These are phyloP conservation scores for Aythya baeri DNA, from an alignment of 2,113 vertebrate species.

Conservation along the genomic window DNA sequence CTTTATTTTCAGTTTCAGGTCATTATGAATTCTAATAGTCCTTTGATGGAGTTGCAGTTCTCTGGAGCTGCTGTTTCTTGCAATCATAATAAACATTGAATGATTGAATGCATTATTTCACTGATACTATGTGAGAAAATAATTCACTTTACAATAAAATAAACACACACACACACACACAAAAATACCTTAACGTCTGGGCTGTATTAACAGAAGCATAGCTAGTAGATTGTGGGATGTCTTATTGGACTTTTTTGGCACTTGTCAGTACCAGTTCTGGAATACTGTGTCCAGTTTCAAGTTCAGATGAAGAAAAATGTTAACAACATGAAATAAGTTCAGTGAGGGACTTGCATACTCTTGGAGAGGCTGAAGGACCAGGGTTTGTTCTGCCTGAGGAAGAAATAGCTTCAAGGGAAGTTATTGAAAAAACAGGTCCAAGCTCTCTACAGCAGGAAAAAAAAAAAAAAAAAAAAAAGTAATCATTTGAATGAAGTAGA, in stretches of 20 bases:
- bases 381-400: not conserved
- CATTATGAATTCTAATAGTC: not conserved
- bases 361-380: not conserved
- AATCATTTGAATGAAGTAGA: not conserved
- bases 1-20: not conserved
- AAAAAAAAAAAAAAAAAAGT: not conserved
- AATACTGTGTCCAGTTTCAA: not conserved
- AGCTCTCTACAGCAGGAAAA: not conserved
- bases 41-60: not conserved
- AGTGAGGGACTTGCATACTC: accelerated
- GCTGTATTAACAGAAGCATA: not conserved
- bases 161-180: too few relatives aligned
- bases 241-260: not conserved
- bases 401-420: not conserved
- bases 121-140: not conserved
- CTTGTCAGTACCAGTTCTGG: not conserved
- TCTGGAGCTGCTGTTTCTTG: not conserved
- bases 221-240: not conserved
- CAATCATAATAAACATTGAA: not conserved
- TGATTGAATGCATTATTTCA: not conserved
- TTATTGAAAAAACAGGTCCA: not conserved
- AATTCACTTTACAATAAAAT: not conserved
- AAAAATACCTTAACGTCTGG: not conserved
- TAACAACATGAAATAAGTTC: not conserved
- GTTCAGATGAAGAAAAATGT: not conserved